Base-by-base conservation (phyloP, 53 echinoderm and acorn worm species). In the Paelopatides confundens region DNA sequence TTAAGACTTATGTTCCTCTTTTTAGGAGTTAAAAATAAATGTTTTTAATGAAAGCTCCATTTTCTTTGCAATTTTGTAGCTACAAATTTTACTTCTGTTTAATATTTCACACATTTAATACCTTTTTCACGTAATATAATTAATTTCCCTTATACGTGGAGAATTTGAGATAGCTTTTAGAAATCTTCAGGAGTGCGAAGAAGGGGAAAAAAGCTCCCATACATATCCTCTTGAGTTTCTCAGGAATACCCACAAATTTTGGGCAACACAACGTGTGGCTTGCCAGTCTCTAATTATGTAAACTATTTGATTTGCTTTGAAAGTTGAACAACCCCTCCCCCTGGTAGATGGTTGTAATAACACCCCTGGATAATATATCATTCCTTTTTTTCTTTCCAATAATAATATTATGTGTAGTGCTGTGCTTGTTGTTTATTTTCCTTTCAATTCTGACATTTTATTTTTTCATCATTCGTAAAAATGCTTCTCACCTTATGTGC, bases 401-500 rank as follows among this genome's bases (percentile, higher is more conserved):
- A 58, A 18, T 54, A 1, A 54, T 58, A 58, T 18, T 26, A 58
- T 39, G 74, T 74, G 74, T 46, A 74, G 27, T 74, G 74, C 74
- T 74, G 74, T 74, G 74, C 74, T 46, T 18, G n/a, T 74, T 70
- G 14, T 70, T 37, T 74, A n/a, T 38, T 74, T 39, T n/a, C 35
- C 58, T 23, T 23, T 58, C 58, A n/a, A 21, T 58, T 21, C 21
- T 18, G 58, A 58, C 5, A 18, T 58, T 58, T 54, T 21, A 10
- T 1, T 12, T 43, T 12, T 10, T 58, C 24, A 58, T n/a, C 21
- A 6, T n/a, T 58, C 18, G 15, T 6, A 58, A 58, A 74, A 39
- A 39, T 74, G 74, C 74, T 74, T 74, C 74, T 74, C 74, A 74
- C 74, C 38, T 39, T 74, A 74, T 74, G 38, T 74, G 74, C 74